Conservation (phyloP, 2,797 vertebrate genomes). For the Echiichthys vipera region DNA sequence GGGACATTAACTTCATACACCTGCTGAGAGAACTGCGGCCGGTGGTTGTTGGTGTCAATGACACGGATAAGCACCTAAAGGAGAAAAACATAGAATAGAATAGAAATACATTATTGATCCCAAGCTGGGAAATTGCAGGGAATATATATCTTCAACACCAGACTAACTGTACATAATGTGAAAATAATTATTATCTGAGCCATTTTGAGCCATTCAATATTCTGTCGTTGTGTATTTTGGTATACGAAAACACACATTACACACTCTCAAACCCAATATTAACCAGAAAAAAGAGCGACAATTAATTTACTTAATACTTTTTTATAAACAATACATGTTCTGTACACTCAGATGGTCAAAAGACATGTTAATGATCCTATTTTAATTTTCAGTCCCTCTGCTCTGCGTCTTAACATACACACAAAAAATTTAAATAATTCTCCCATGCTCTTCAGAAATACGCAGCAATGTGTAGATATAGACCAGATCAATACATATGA, state of each 20-base stretch:
- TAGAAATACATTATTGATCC: no score
- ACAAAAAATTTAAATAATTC: not conserved
- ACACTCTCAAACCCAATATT: conserved; percentile 5
- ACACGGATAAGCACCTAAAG: conserved; percentile 94
- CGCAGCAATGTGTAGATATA: conserved; percentile 35
- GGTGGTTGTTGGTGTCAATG: conserved; percentile 98
- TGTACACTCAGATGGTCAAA: not conserved
- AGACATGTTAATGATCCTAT: not conserved
- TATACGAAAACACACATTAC: not conserved
- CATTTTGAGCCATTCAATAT: no score
- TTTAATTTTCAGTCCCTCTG: not conserved
- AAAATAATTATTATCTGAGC: not conserved
- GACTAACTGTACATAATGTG: not conserved
- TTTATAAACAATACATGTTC: not conserved
- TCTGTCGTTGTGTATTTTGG: no score
- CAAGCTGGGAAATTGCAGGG: no score
- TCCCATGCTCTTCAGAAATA: conserved; percentile 29
- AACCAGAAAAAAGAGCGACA: not conserved
- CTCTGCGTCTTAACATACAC: not conserved
- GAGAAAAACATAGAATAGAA: not conserved
- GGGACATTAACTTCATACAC: conserved; percentile 91
- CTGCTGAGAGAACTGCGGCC: conserved; percentile 92
- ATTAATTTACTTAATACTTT: not conserved
- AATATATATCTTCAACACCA: not conserved
- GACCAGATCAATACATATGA: conserved; percentile 57